These are phyloP conservation scores for Phyllopteryx taeniolatus DNA, from an alignment of 2,113 vertebrate species.

Conservation along the genomic window DNA sequence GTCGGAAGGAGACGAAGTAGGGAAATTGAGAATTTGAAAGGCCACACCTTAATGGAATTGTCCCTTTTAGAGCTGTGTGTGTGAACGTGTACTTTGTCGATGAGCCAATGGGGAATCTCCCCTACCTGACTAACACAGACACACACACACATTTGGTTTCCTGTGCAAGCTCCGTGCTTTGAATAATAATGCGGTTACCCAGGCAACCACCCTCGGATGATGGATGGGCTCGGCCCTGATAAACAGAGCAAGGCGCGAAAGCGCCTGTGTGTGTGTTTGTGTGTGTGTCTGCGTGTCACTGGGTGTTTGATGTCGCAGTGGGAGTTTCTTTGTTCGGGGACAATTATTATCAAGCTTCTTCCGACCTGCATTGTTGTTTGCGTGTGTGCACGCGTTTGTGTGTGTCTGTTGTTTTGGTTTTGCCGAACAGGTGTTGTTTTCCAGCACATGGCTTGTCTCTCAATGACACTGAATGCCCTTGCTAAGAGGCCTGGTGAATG, in stretches of 20 bases:
- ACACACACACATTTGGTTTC: slow-evolving; percentile 17
- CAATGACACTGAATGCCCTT: slow-evolving; percentile 36
- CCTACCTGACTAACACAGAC: slow-evolving; percentile 15
- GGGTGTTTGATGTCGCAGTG: slow-evolving; percentile 43
- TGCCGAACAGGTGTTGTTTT: background rate
- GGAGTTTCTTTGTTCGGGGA: slow-evolving; percentile 42
- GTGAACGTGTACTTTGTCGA: slow-evolving; percentile 21
- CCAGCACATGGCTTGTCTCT: slow-evolving; percentile 14
- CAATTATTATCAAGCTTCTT: slow-evolving; percentile 31
- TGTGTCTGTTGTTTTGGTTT: background rate
- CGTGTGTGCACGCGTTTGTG: background rate
- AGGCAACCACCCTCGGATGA: slow-evolving; percentile 66
- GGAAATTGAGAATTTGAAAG: background rate
- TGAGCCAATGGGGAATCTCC: slow-evolving; percentile 59
- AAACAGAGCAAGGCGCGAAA: slow-evolving; percentile 54
- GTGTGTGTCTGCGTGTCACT: slow-evolving; percentile 36
- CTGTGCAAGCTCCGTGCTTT: slow-evolving; percentile 65
- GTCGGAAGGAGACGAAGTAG: background rate
- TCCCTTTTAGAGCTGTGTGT: slow-evolving; percentile 8
- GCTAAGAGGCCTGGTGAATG: slow-evolving; percentile 11
- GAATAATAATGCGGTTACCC: slow-evolving; percentile 73
- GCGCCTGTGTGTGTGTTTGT: background rate
- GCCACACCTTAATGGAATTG: background rate
- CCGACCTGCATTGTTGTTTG: slow-evolving; percentile 5
- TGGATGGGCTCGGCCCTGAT: slow-evolving; percentile 61